These are phyloP conservation scores for Cygnus atratus DNA, from an alignment of 2,113 vertebrate species.

Conservation along the genomic window DNA sequence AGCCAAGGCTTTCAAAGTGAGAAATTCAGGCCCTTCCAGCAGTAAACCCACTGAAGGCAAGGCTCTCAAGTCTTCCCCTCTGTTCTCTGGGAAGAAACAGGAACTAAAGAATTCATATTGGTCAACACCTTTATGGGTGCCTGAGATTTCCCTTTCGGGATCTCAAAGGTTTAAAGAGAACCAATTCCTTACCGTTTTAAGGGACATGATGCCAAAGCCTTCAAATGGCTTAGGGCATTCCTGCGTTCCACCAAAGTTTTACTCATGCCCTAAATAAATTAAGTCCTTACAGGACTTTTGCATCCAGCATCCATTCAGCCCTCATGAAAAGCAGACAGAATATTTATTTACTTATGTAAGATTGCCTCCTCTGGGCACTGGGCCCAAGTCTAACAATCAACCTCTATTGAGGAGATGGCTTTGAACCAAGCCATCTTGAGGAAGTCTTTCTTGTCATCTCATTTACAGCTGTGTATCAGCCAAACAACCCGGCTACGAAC, in stretches of 20 bases:
- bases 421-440: constrained; percentile 39
- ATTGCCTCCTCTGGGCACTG: background rate
- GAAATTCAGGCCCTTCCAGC: background rate
- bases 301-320: background rate
- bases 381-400: constrained; percentile 11
- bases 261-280: background rate
- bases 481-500: constrained; percentile 32
- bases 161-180: background rate
- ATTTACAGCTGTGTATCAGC: constrained; percentile 43
- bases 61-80: background rate
- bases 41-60: background rate
- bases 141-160: background rate
- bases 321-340: constrained; percentile 4
- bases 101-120: background rate
- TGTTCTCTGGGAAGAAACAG: background rate
- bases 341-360: constrained; percentile 41
- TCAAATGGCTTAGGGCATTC: background rate
- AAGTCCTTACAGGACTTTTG: background rate
- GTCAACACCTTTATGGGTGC: background rate
- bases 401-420: constrained; percentile 19
- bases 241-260: background rate
- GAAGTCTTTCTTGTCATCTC: constrained; percentile 37
- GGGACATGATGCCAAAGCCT: background rate
- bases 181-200: background rate
- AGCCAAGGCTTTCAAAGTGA: background rate